These are phyloP conservation scores for Drosophila teissieri DNA, from an alignment of 1,140 invertebrate genomes.

Conservation along the genomic window DNA sequence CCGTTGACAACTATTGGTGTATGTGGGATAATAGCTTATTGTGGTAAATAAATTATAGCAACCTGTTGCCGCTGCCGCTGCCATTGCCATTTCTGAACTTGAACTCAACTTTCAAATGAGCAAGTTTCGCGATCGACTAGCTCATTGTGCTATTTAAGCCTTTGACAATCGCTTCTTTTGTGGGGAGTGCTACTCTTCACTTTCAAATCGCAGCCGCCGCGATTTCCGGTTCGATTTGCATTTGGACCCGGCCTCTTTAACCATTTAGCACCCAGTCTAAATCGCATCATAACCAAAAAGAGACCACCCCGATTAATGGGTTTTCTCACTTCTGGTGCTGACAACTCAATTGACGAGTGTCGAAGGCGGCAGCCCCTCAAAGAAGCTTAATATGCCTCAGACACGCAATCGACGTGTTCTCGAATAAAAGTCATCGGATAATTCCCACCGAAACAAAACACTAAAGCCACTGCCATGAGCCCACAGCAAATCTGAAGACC, in stretches of 20 bases:
- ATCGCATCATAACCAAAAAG: neutral
- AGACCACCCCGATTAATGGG: conserved; percentile 62
- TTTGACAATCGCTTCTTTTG: conserved; percentile 36
- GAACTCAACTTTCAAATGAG: conserved; percentile 59
- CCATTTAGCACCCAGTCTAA: conserved; percentile 40
- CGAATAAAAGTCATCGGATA: conserved; percentile 49
- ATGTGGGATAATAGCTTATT: conserved; percentile 48
- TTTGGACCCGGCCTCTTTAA: conserved; percentile 4
- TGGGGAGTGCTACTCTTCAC: conserved; percentile 38
- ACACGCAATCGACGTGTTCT: conserved; percentile 56
- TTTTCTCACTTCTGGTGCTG: conserved; percentile 55
- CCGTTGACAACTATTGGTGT: conserved; percentile 59
- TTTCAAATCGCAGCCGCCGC: conserved; percentile 52
- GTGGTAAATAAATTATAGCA: conserved; percentile 39
- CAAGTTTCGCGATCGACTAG: conserved; percentile 56
- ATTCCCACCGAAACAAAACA: conserved; percentile 55
- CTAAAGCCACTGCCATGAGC: conserved; percentile 17
- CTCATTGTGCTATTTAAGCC: conserved; percentile 40
- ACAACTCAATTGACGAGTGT: conserved; percentile 66
- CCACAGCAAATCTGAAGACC: conserved; percentile 32
- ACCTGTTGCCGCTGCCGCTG: conserved; percentile 40
- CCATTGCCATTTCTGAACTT: conserved; percentile 52
- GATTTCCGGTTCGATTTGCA: conserved; percentile 73
- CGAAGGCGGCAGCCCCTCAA: conserved; percentile 13
- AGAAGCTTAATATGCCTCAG: conserved; percentile 52